A percentile compares a stretch with the other conserved stretches of the same genome.
phyloP scores from a whole-genome alignment of 2,113 vertebrate species.

The Phyllostomus hastatus region DNA sequence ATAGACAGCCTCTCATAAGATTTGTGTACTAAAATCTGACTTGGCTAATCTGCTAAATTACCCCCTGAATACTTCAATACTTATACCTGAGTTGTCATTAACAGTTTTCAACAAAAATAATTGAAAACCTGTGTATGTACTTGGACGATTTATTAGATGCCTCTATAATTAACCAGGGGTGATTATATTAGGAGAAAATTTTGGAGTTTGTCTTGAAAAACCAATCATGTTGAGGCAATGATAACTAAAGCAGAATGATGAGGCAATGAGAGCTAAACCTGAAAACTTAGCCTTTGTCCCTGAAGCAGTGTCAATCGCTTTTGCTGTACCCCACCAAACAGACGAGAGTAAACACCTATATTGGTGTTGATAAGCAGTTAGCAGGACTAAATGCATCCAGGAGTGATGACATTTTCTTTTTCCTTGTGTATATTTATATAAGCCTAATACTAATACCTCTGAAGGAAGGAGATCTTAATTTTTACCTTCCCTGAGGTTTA shows the following conservation, averaged over 20 bases:
- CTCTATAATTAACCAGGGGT: slow-evolving; percentile 19
- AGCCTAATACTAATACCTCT: not conserved
- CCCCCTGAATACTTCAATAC: not conserved
- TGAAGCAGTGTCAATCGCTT: slow-evolving; percentile 64
- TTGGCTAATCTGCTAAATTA: not conserved
- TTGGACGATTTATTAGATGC: slow-evolving; percentile 49
- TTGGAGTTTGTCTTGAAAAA: slow-evolving; percentile 19
- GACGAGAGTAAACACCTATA: slow-evolving; percentile 67
- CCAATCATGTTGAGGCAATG: not conserved
- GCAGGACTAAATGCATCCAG: slow-evolving; percentile 46
- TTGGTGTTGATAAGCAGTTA: slow-evolving; percentile 59
- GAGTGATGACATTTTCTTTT: slow-evolving; percentile 45
- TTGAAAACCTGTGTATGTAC: slow-evolving; percentile 51
- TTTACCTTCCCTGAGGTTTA: not conserved
- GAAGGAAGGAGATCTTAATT: not conserved
- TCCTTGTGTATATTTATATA: not conserved
- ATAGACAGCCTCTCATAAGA: not conserved
- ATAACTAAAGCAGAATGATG: slow-evolving; percentile 29
- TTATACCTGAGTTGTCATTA: not conserved
- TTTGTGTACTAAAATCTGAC: not conserved
- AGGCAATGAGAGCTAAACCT: slow-evolving; percentile 39
- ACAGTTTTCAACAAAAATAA: not conserved
- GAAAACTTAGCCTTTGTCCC: slow-evolving; percentile 46
- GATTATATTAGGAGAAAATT: slow-evolving; percentile 52
- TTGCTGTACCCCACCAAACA: slow-evolving; percentile 56